These are phyloP conservation scores for Plodia interpunctella DNA, from an alignment of 1,140 invertebrate species.

Conservation along the genomic window DNA sequence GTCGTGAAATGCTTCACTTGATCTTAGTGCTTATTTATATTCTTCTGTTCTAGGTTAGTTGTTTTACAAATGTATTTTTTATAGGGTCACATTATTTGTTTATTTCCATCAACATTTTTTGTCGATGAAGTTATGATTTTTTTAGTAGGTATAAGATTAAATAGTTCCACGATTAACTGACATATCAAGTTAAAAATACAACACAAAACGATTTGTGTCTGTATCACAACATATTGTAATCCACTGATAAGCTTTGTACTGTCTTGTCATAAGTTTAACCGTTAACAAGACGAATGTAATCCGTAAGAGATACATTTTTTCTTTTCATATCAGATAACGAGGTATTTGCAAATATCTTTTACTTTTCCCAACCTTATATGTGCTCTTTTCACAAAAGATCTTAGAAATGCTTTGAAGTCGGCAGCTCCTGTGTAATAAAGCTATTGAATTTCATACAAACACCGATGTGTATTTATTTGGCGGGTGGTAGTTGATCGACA, in stretches of 20 bases:
- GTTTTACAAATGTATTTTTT: too few relatives aligned
- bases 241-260: not conserved
- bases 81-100: too few relatives aligned
- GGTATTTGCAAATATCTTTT: slow-evolving; percentile 17
- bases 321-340: slow-evolving; percentile 5
- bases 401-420: slow-evolving; percentile 2
- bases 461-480: slow-evolving; percentile 20
- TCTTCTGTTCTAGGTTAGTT: too few relatives aligned
- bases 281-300: not conserved
- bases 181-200: too few relatives aligned
- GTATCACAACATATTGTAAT: too few relatives aligned
- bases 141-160: too few relatives aligned
- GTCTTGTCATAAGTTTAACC: not conserved
- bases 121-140: too few relatives aligned
- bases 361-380: slow-evolving; percentile 17
- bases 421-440: slow-evolving; percentile 15
- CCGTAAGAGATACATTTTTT: not conserved
- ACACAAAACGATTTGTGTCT: too few relatives aligned
- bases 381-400: slow-evolving; percentile 13
- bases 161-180: too few relatives aligned
- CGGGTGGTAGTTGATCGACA: slow-evolving; percentile 23
- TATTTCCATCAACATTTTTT: too few relatives aligned
- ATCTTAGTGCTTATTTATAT: too few relatives aligned
- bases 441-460: slow-evolving; percentile 29
- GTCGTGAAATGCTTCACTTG: too few relatives aligned